Evolutionary conservation across 2,888 invertebrate genomes (phyloP), one percentile per base, ranked within the genome.

Genomic region (Ormyrus nitidulus): DNA sequence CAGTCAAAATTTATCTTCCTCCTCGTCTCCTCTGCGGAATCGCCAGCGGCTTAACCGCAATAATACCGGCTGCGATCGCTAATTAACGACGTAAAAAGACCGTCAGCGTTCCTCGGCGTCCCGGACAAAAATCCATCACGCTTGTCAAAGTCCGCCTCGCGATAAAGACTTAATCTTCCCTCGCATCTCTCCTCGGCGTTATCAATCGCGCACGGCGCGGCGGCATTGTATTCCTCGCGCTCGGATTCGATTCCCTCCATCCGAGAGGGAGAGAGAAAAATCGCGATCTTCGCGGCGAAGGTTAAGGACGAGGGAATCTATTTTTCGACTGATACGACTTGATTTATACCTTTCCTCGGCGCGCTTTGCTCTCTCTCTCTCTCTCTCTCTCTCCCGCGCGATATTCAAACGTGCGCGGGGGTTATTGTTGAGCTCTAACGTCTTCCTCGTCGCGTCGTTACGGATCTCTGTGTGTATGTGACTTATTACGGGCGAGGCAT

Each of bases 401-500:
- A 58, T 56, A 73, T 78, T 78, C 78, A 51, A 61, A 73, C 66
- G 68, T 62, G 34, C 34, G 34, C 34, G 3, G 4, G 34, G 34
- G 68, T 72, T 68, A 73, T 69, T 73, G 68, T 73, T 73, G 68
- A 34, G 13, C 49, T 53, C 56, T 70, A 49, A 74, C 49, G 34
- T 70, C 64, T 56, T 64, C n/a, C 58, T 70, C 56, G 49, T 58
- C 6, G 9, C n/a, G 13, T 68, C 56, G 5, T 58, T 6, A 48
- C 56, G 7, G 34, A 4, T 34, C 34, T 4, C 34, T 34, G n/a
- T 11, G 19, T 10, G 66, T 5, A 54, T 56, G 62, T 64, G 49
- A 70, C 77, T 70, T 69, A 69, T 76, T 62, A 68, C 62, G 54
- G 34, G 54, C 34, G 13, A 56, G 46, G 64, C 70, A 64, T 77